Conservation (phyloP, 2,888 invertebrate genomes). For the Catonia carolina region DNA sequence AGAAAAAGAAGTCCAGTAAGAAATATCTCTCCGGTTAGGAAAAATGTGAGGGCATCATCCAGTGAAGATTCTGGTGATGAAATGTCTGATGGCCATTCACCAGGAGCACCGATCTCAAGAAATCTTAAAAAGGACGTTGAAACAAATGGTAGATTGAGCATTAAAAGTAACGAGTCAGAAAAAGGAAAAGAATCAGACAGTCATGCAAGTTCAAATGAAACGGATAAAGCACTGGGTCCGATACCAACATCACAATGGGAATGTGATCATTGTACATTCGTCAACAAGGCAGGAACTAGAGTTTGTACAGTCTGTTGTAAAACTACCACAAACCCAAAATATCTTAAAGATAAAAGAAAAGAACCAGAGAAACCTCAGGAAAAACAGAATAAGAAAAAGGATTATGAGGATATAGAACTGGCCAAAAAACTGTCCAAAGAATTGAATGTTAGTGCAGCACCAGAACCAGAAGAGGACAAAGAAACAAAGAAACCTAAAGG, state of each 20-base stretch:
- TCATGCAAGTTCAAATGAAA: conserved; percentile 25
- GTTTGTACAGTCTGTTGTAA: conserved; percentile 84
- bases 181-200: conserved; percentile 34
- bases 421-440: conserved; percentile 18
- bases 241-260: conserved; percentile 53
- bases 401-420: conserved; percentile 12
- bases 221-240: conserved; percentile 28
- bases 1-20: neutral
- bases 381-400: conserved; percentile 7
- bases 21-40: conserved; percentile 13
- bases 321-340: conserved; percentile 47
- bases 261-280: conserved; percentile 85
- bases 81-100: conserved; percentile 8
- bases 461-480: conserved; percentile 20
- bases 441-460: conserved; percentile 2
- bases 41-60: conserved; percentile 9
- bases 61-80: conserved; percentile 24
- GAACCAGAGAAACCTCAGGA: neutral
- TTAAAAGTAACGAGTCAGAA: conserved; percentile 1
- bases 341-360: conserved; percentile 7
- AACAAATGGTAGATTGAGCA: neutral
- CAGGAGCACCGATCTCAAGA: neutral
- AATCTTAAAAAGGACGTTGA: neutral
- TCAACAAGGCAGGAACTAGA: conserved; percentile 69
- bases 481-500: conserved; percentile 40